Conservation (phyloP, 2,888 invertebrate genomes). For the Tricholauxania praeusta region DNA sequence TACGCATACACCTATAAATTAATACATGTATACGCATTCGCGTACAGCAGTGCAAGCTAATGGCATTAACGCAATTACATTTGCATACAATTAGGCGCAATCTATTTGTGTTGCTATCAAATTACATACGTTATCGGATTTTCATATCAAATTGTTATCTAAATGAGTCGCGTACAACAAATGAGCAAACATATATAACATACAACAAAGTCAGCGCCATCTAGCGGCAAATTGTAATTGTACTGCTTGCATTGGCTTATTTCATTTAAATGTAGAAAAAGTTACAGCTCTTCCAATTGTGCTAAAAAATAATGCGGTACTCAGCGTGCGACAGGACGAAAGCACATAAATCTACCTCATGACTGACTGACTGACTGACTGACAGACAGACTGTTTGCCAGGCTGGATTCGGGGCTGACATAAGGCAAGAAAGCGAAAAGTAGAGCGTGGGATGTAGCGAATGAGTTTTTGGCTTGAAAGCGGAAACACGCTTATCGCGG, state of each 20-base stretch:
- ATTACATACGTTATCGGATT: slow-evolving; percentile 9
- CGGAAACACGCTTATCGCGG: slow-evolving; percentile 58
- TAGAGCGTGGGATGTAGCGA: no score
- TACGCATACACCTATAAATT: neutral
- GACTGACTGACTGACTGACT: slow-evolving; percentile 18
- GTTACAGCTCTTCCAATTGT: neutral
- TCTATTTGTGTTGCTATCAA: slow-evolving; percentile 3
- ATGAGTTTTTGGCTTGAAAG: slow-evolving; percentile 8
- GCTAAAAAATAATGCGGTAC: slow-evolving; percentile 6
- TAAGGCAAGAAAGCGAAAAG: neutral
- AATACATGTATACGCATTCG: neutral
- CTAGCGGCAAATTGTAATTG: neutral
- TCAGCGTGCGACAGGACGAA: neutral
- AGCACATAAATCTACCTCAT: slow-evolving; percentile 21
- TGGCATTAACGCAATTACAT: slow-evolving; percentile 34
- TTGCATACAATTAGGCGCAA: slow-evolving; percentile 33
- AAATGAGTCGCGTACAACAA: slow-evolving; percentile 17
- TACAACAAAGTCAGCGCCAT: neutral
- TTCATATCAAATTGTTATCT: slow-evolving; percentile 30
- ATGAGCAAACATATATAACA: neutral
- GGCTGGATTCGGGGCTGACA: neutral
- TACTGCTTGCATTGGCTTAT: neutral
- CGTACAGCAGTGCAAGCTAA: neutral
- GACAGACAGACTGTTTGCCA: slow-evolving; percentile 6
- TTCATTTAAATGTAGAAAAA: neutral